These are phyloP conservation scores for Oreortyx pictus DNA, from an alignment of 2,797 vertebrate genomes.

Conservation along the genomic window DNA sequence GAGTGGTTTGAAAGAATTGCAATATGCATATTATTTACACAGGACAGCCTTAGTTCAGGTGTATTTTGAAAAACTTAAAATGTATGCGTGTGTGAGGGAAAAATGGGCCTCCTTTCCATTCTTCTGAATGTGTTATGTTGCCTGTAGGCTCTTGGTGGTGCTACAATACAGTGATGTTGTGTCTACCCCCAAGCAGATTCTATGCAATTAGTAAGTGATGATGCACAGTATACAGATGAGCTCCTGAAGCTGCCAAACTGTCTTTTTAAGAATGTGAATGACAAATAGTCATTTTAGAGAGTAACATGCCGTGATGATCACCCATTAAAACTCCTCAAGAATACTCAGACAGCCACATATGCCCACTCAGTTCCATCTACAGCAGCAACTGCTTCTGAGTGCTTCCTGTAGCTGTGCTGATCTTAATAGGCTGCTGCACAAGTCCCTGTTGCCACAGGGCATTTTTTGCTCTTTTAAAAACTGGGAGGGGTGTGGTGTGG, in stretches of 20 bases:
- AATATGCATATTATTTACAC: neutral
- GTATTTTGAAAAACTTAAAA: neutral
- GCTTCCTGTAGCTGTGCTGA: slow-evolving; percentile 31
- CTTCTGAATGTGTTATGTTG: neutral
- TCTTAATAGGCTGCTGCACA: slow-evolving; percentile 57
- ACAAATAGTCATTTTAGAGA: slow-evolving; percentile 59
- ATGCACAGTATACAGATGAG: slow-evolving; percentile 35
- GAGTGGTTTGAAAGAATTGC: neutral
- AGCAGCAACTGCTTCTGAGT: slow-evolving; percentile 42
- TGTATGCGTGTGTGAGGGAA: neutral
- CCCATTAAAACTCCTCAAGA: slow-evolving; percentile 61
- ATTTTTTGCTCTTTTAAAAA: slow-evolving; percentile 55
- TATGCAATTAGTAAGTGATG: slow-evolving; percentile 35
- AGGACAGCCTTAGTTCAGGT: neutral
- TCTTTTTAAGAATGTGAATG: slow-evolving; percentile 60
- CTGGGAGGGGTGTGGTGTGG: too few species aligned
- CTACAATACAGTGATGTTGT: slow-evolving; percentile 15
- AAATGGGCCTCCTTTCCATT: neutral
- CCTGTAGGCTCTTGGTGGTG: slow-evolving; percentile 7
- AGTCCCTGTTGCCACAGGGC: slow-evolving; percentile 14
- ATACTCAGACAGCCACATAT: slow-evolving; percentile 20
- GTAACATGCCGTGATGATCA: slow-evolving; percentile 48
- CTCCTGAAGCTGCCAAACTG: slow-evolving; percentile 46
- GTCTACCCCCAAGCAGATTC: slow-evolving; percentile 7
- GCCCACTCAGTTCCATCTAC: slow-evolving; percentile 51